Evolutionary conservation across 2,113 vertebrate genomes (phyloP), one percentile per base, ranked within the genome.

Genomic region (Gymnogyps californianus): DNA sequence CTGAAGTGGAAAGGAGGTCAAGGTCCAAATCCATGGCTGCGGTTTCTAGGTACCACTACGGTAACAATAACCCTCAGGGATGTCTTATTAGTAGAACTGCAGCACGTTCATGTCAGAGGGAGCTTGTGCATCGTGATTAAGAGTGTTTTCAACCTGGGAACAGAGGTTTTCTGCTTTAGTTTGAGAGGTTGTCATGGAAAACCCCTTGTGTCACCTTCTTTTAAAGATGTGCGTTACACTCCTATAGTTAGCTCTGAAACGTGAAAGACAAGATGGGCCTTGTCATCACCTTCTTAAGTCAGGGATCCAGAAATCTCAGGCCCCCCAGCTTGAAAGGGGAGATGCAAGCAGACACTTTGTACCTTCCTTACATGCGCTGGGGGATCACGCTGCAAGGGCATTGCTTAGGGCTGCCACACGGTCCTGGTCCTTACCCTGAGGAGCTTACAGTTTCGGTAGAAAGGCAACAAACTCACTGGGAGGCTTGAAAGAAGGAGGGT

Each of bases 171-270:
- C 78, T 90, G 32, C 82, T 88, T 86, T 52, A 88, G 82, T 67
- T 91, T 93, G 87, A 96, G 94, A 94, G 71, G 79, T 7, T 91
- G 70, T 87, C 13, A 14, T 13, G 62, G 79, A 93, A 97, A 96
- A 97, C 83, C 78, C 54, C 87, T 89, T 32, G 38, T 66, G 61
- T 67, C 78, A 66, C 46, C 64, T 75, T 59, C 71, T 95, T 94
- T 88, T 90, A 71, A 95, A 90, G 85, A 89, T 12, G 0, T 90
- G 61, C 0, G 0, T 83, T 96, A 85, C 40, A 72, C 40, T 84
- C 66, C 87, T 88, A 55, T 34, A 94, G 87, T 80, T 91, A 90
- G 67, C 71, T 93, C 90, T 88, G 87, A 94, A 87, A 95, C 0
- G 0, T 83, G 91, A 83, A 94, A 94, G 78, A 83, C 67, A 94